Evolutionary conservation across 2,797 vertebrate species (phyloP), one percentile per base, ranked within the genome.

Genomic region (Scarus forsteni): DNA sequence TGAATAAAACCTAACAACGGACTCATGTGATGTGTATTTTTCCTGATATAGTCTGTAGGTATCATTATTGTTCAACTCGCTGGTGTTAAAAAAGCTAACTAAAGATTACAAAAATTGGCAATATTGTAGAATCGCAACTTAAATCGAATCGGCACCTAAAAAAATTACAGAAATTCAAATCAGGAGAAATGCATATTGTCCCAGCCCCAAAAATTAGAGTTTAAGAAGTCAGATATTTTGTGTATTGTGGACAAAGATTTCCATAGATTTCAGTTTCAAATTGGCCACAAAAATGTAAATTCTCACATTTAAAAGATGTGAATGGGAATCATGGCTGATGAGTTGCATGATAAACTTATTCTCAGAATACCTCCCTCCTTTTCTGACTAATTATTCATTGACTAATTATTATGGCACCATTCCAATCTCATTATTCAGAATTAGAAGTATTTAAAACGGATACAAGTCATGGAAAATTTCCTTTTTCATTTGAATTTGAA

Each of bases 311-410:
- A 34, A 36, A 15, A 52, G 51, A 12, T 10, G 18, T 6, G 3
- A 9, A 50, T 50, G 10, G 19, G 16, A 34, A 27, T 11, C 5
- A 11, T 7, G 34, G 13, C 13, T 4, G 51, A 14, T 14, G 7
- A 43, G 10, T 36, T 11, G 16, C 3, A 38, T 2, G 7, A 46
- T 19, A 10, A 39, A 56, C 52, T 15, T 7, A n/a, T 43, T 45
- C 19, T 56, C 11, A 54, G 7, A 64, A 39, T 36, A 45, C 34
- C 14, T 39, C 9, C 43, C 16, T 45, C 3, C n/a, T 54, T 19
- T 15, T 46, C 27, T 57, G 45, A 3, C 45, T 66, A 57, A 57
- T 55, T 55, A 40, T 65, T 48, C 46, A 55, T 13, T 57, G 13
- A 66, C 36, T 14, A 50, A 16, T 66, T 0, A 0, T 40, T 9